These are phyloP conservation scores for Calliphora vomitoria DNA, from an alignment of 2,888 invertebrate genomes.

Conservation along the genomic window DNA sequence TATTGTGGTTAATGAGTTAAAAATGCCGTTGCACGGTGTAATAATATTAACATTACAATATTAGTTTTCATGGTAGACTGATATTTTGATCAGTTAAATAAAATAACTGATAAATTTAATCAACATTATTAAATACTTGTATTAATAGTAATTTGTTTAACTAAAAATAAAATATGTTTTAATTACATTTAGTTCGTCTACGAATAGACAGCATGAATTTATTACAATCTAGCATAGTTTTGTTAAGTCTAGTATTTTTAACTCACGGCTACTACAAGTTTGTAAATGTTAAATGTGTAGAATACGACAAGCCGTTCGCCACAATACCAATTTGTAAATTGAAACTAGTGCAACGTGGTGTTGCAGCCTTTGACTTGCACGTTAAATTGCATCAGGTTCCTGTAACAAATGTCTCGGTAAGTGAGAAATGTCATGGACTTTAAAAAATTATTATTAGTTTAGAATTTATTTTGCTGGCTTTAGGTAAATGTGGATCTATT, in stretches of 20 bases:
- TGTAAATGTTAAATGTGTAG: slow-evolving; percentile 38
- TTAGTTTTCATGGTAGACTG: too few species aligned
- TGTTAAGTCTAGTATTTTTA: neutral
- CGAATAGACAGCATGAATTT: neutral
- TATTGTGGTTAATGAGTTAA: too few species aligned
- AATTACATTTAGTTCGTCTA: too few species aligned
- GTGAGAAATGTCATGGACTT: neutral
- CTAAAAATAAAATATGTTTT: too few species aligned
- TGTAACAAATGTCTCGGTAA: slow-evolving; percentile 56
- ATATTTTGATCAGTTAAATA: too few species aligned
- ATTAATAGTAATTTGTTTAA: too few species aligned
- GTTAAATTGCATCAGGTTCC: slow-evolving; percentile 49
- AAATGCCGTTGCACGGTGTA: too few species aligned
- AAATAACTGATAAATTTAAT: too few species aligned
- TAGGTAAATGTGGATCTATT: neutral
- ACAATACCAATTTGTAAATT: slow-evolving; percentile 57
- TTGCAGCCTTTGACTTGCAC: slow-evolving; percentile 25
- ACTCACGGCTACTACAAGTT: neutral
- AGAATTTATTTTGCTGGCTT: neutral
- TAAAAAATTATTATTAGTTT: too few species aligned
- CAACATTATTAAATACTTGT: too few species aligned
- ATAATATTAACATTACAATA: too few species aligned
- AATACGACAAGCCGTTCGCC: slow-evolving; percentile 46
- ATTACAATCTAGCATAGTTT: neutral
- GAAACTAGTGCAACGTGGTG: slow-evolving; percentile 43